Evolutionary conservation across 2,888 invertebrate species (phyloP), one percentile per base, ranked within the genome.

Genomic region (Unio delphinus): DNA sequence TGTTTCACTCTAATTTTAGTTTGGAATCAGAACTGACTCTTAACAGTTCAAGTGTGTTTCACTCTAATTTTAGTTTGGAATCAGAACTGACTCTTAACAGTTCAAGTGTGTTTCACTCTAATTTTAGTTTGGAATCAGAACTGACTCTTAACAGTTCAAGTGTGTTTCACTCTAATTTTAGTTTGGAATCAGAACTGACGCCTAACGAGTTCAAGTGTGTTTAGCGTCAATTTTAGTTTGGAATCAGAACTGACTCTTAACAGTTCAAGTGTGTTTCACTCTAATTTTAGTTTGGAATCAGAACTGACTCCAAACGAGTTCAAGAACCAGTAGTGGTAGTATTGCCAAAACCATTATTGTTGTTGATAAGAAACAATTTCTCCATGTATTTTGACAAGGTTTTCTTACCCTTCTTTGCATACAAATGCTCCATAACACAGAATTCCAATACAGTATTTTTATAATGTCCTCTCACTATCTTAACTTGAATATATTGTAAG

Each of bases 31-130:
- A n/a, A n/a, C 56, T 15, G 59, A 45, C 11, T 11, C 11, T 11
- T 45, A 80, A 79, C 62, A 75, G 73, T 61, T 78, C 80, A 5
- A 82, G 76, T 15, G 75, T 80, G 67, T 83, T 83, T 67, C 79
- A 68, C 65, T 72, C 70, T 11, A 45, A 45, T 45, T 45, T 45
- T 45, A 45, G 23, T 55, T 34, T 55, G n/a, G 26, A 18, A 65
- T 65, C 20, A n/a, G 34, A n/a, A n/a, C 56, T 15, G 59, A 45
- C 11, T 11, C 11, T n/a, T n/a, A 80, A 79, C 62, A 75, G 73
- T 61, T 78, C 80, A 5, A 82, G 76, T 15, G 75, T 80, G 67
- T 83, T 83, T 67, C 79, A 68, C 65, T 70, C 70, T 11, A 45
- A 45, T 45, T 45, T 45, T 45, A 45, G 23, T 55, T 34, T 55